These are phyloP conservation scores for Saccostrea echinata DNA, from an alignment of 1,140 invertebrate genomes.

Conservation along the genomic window DNA sequence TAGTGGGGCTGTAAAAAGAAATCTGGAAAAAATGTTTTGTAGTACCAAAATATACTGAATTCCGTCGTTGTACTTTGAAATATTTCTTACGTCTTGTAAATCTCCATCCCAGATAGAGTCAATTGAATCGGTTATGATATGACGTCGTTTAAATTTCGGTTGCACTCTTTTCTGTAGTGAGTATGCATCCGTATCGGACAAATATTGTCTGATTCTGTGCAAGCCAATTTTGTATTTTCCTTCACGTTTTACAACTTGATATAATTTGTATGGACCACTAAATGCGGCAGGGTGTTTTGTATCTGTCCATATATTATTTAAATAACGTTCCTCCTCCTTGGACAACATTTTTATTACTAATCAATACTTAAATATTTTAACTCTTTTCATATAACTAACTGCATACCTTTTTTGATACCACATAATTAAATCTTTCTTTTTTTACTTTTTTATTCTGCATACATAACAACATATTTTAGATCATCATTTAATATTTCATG, in stretches of 20 bases:
- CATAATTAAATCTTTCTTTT: too few relatives aligned
- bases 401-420: too few relatives aligned
- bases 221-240: conserved; percentile 42
- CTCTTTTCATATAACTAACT: too few relatives aligned
- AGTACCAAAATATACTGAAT: conserved; percentile 35
- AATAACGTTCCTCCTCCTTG: conserved; percentile 6
- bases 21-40: conserved; percentile 41
- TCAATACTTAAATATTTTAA: too few relatives aligned
- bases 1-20: conserved; percentile 30
- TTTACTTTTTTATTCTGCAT: neutral
- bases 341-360: neutral
- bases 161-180: conserved; percentile 12
- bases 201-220: conserved; percentile 32
- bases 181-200: conserved; percentile 40
- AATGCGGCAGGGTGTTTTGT: neutral
- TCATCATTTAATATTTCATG: neutral
- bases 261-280: conserved; percentile 23
- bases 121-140: neutral
- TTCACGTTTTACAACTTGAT: conserved; percentile 45
- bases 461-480: neutral
- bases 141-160: conserved; percentile 1
- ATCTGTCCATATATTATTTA: neutral
- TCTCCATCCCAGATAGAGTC: conserved; percentile 43
- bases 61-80: conserved; percentile 36
- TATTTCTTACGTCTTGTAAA: conserved; percentile 5